Evolutionary conservation across 2,113 vertebrate genomes (phyloP), one percentile per base, ranked within the genome.

Genomic region (Phrynocephalus versicolor): DNA sequence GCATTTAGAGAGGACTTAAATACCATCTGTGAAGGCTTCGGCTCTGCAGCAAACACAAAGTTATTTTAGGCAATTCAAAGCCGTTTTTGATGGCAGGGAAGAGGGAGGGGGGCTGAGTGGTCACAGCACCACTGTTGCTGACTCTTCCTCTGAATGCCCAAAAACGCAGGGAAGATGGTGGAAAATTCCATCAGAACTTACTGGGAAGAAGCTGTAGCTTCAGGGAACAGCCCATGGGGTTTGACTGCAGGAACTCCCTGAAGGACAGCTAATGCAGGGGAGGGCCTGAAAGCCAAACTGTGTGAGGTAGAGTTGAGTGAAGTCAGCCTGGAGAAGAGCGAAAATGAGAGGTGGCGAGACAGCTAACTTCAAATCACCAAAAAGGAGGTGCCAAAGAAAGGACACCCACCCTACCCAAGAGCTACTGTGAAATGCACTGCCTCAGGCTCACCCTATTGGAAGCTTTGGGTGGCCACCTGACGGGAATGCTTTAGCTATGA

Each of bases 21-120:
- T 3, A 67, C 6, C 83, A 84, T 84, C 45, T 81, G 13, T 79
- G 88, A 89, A 65, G 72, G 30, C 72, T 82, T 84, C 82, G 90
- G 45, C 14, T 74, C 7, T n/a, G 55, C 41, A 69, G 65, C 41
- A 87, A 86, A 33, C 37, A 33, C 37, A 89, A 85, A 51, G 39
- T 76, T 77, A 74, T 60, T 65, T 0, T 0, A 35, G 35, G 2
- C 3, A 64, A 14, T 25, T 83, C 81, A 86, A 62, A n/a, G 67
- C 65, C 82, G 33, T 33, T 76, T n/a, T 67, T 30, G 3, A 41
- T 35, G 14, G 60, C 58, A 84, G 74, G 62, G 57, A 75, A 45
- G 15, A 85, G 55, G 75, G 62, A n/a, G n/a, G 76, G 45, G 89
- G 35, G 27, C 35, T 16, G 69, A 71, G 13, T 23, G 0, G 69